These are phyloP conservation scores for Arion vulgaris DNA, from an alignment of 1,140 invertebrate species.

Conservation along the genomic window DNA sequence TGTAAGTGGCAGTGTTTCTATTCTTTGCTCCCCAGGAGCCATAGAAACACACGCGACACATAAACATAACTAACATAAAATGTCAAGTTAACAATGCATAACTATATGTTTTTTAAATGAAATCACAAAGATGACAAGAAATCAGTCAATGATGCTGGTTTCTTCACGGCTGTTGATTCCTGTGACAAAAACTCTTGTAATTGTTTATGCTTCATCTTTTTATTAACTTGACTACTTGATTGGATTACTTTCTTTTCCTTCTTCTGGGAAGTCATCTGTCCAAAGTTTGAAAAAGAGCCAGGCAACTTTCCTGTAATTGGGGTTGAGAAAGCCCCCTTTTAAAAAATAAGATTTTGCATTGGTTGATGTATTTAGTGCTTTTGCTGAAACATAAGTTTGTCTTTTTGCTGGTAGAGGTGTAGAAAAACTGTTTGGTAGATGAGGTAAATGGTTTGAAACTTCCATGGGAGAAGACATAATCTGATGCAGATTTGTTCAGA, in stretches of 20 bases:
- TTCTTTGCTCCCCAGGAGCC: too few species aligned
- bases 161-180: background rate
- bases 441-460: background rate
- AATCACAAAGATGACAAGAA: constrained; percentile 4
- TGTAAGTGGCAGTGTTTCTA: too few species aligned
- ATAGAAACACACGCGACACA: too few species aligned
- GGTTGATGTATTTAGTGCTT: background rate
- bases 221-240: background rate
- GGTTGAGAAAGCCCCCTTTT: background rate
- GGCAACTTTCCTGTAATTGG: background rate
- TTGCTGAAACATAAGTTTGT: background rate
- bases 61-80: too few species aligned
- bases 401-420: background rate
- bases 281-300: background rate
- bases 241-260: background rate
- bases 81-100: too few species aligned
- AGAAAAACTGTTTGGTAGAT: background rate
- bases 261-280: background rate
- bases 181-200: background rate
- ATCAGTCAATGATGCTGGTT: background rate
- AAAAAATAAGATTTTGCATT: background rate
- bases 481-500: background rate
- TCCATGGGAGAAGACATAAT: background rate
- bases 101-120: too few species aligned
- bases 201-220: background rate